Evolutionary conservation across 2,113 vertebrate species (phyloP), one percentile per base, ranked within the genome.

Genomic region (Hippocampus barbouri): DNA sequence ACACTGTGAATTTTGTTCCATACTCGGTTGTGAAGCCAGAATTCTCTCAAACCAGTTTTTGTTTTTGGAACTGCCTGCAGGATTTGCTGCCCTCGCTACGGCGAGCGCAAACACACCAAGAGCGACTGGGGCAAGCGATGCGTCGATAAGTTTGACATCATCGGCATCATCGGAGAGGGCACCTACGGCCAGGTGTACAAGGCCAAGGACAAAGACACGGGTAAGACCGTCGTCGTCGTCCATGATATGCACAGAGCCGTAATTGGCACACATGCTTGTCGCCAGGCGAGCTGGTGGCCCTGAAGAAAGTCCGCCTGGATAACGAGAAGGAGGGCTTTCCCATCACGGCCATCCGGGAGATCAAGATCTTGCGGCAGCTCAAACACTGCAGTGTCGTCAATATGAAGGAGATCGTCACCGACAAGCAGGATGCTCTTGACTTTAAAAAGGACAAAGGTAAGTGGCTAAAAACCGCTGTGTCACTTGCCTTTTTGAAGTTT

Each of bases 391-490:
- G 97, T 11, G 97, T 99, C 4, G 97, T 99, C 82, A 99, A 99
- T 92, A 99, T 99, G 97, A 99, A 99, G 92, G 97, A 99, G 86
- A 99, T 99, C 0, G 97, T 99, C 86, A 99, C 97, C 0, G 97
- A 99, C 92, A 99, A 99, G 77, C 96, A 99, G 86, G 97, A 99
- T 82, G 97, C 97, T 38, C 93, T 99, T 69, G 97, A 99, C 92
- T 99, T 99, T 89, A 99, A 99, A 88, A 99, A 99, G 85, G 97
- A 99, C 89, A 99, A 95, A 97, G 97, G 97, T 98, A 72, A 68
- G 70, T 10, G 14, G 27, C 47, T 14, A 4, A 23, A 27, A 59
- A 59, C 23, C 21, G n/a, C 34, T 63, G 34, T 6, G n/a, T 59
- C 25, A 25, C 56, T 59, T 27, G 11, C 56, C 23, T 11, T 59